A percentile compares a stretch with the other conserved stretches of the same genome.
phyloP scores from a whole-genome alignment of 2,113 vertebrate species.

The Aepyceros melampus region DNA sequence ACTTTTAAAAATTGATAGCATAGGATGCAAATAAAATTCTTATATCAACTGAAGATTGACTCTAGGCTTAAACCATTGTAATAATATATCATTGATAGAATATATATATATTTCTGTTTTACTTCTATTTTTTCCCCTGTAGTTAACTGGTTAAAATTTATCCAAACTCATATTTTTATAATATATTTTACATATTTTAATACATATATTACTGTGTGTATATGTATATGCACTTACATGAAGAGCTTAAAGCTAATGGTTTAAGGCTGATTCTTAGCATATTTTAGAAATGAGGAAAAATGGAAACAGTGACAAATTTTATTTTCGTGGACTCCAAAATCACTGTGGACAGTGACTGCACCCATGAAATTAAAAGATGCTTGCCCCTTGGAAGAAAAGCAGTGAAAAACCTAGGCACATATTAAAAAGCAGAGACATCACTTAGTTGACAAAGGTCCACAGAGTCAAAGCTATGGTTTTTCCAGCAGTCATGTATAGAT shows the following conservation, averaged over 20 bases:
- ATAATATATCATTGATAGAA: background rate
- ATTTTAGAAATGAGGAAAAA: background rate
- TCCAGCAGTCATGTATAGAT: background rate
- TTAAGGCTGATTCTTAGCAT: background rate
- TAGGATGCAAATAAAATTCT: background rate
- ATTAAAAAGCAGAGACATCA: background rate
- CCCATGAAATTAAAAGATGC: background rate
- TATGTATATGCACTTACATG: background rate
- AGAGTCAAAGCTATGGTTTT: background rate
- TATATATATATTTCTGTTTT: background rate
- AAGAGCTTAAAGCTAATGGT: background rate
- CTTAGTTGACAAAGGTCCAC: background rate
- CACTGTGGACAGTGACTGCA: background rate
- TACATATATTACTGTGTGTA: background rate
- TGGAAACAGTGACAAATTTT: background rate
- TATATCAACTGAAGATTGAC: background rate
- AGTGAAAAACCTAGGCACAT: background rate
- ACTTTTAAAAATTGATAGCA: background rate
- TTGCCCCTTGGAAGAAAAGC: background rate
- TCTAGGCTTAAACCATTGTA: background rate
- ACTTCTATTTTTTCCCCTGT: background rate
- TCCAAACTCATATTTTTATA: background rate
- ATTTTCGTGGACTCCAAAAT: background rate
- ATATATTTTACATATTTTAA: background rate
- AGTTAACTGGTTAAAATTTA: background rate